A percentile compares a stretch with the other conserved stretches of the same genome.
These are phyloP conservation scores for Peromyscus californicus DNA, from an alignment of 2,113 vertebrate species.

Conservation along the genomic window DNA sequence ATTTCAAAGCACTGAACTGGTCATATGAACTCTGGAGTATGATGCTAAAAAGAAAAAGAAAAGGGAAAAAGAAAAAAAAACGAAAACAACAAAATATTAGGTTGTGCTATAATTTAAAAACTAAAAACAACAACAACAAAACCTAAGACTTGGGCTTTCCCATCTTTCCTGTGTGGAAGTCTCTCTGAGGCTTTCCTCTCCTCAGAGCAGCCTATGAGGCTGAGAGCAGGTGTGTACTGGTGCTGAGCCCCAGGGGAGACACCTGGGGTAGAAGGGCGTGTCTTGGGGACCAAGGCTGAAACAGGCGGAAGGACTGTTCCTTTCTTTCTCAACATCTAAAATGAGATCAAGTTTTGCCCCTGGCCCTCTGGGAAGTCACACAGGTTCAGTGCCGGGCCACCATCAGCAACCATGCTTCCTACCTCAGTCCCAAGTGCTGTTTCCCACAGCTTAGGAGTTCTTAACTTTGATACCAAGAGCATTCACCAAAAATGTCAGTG, in stretches of 20 bases:
- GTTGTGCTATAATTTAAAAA: background rate
- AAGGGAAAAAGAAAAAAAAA: too few species aligned
- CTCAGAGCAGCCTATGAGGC: background rate
- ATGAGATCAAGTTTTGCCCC: too few species aligned
- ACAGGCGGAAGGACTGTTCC: fast-evolving
- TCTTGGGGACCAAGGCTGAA: fast-evolving
- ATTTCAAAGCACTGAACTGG: background rate
- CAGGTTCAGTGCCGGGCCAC: fast-evolving
- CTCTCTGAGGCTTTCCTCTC: background rate
- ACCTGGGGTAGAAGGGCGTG: fast-evolving
- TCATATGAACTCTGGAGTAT: background rate
- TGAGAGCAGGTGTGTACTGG: background rate
- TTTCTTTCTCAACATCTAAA: background rate
- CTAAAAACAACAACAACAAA: background rate
- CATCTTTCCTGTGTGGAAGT: background rate
- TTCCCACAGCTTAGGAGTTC: background rate
- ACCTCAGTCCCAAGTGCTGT: fast-evolving
- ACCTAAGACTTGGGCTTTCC: background rate
- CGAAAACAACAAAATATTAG: background rate
- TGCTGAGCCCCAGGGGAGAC: fast-evolving
- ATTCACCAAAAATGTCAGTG: fast-evolving
- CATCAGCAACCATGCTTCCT: fast-evolving
- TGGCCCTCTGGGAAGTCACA: background rate
- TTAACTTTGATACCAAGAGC: background rate
- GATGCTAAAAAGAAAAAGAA: background rate